Base-by-base conservation (phyloP, 2,113 vertebrate species). In the Tenebrosternarchus preto region DNA sequence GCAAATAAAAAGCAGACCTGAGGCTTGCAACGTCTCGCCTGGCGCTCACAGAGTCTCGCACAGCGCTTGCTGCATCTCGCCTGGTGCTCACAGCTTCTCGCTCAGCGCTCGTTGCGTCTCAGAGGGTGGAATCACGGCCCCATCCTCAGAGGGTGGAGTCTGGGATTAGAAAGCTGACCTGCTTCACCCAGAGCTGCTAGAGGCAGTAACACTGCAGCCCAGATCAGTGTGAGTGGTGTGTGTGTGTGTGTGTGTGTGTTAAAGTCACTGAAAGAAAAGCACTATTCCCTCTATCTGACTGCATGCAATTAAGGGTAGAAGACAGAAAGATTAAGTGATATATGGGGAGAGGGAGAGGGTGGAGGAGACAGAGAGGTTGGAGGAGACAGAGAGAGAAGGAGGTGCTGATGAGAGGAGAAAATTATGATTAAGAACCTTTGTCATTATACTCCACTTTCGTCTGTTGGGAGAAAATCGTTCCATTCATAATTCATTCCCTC, bases 401-500 rank as follows among this genome's bases (percentile, higher is more conserved):
- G 73, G 63, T 67, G 67, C 46, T 50, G 5, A 25, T 39, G 39
- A 31, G 57, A 61, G 74, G 76, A 85, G 95, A 9, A 95, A 95
- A 93, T 93, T 93, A 95, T 92, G 95, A 97, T 96, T 94, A 98
- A 97, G 96, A 97, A 96, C 97, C 95, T 96, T 94, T 95, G 94
- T 95, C 95, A 96, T 98, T 96, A 97, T 90, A 93, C 94, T 91
- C 94, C 95, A 95, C 96, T 96, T 96, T 95, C 94, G 92, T 92
- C 93, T 94, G 93, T 94, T 93, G 94, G 92, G 93, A 93, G 95
- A 94, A 96, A 95, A 95, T 95, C 93, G 90, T 92, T 94, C 95
- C 96, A 98, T 99, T 98, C 95, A 98, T 99, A 99, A 98, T 99
- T 98, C 97, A 99, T 98, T 96, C 91, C 94, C 95, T 97, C 97